phyloP scores from a whole-genome alignment of 2,888 invertebrate species.

The Halictus ligatus region DNA sequence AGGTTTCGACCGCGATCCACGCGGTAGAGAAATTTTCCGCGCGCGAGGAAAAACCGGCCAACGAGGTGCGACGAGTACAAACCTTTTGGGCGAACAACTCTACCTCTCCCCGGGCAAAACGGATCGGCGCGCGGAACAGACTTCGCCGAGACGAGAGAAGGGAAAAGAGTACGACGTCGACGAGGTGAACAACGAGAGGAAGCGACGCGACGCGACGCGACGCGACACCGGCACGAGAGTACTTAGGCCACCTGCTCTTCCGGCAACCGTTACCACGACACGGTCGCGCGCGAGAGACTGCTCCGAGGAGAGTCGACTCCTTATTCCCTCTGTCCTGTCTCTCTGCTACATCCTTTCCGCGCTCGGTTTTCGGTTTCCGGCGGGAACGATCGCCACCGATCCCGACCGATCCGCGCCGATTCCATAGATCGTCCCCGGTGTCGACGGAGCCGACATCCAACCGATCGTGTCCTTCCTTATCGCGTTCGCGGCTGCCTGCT shows the following conservation, averaged over 20 bases:
- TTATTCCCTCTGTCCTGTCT: neutral
- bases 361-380: conserved; percentile 22
- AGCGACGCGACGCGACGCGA: conserved; percentile 63
- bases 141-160: conserved; percentile 6
- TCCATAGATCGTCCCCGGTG: neutral
- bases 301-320: conserved; percentile 17
- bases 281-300: conserved; percentile 59
- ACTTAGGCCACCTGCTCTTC: conserved; percentile 50
- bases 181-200: conserved; percentile 65
- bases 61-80: no score
- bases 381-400: conserved; percentile 35
- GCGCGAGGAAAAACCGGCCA: no score
- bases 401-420: conserved; percentile 51
- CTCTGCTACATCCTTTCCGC: neutral
- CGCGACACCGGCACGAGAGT: conserved; percentile 38
- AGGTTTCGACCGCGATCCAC: no score
- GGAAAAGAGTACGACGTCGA: conserved; percentile 32
- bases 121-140: neutral
- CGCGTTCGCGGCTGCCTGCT: neutral
- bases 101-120: no score
- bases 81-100: no score
- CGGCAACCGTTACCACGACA: conserved; percentile 62
- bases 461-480: neutral
- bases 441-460: neutral
- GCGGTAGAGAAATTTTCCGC: no score